Evolutionary conservation across 2,888 invertebrate species (phyloP).

Genomic region (Papilio gigon): DNA sequence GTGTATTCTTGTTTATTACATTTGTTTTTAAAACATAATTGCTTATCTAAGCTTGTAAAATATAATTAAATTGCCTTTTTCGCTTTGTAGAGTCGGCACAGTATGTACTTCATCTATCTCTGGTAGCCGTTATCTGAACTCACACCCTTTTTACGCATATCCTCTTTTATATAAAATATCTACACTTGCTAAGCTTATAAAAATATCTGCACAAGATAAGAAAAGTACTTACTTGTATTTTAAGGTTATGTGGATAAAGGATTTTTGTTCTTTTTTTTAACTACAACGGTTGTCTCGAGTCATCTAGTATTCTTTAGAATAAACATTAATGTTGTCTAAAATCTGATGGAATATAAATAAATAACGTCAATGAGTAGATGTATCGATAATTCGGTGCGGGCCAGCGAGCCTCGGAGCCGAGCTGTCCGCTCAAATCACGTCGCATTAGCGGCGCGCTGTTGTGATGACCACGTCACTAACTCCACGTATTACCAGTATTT

Average conservation of each 20-base stretch:
- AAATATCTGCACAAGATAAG: too few species aligned
- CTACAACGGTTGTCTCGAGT: background rate
- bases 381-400: slow-evolving; percentile 53
- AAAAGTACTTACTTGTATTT: background rate
- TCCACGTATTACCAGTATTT: slow-evolving; percentile 62
- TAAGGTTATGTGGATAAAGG: background rate
- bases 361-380: slow-evolving; percentile 47
- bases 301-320: background rate
- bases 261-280: background rate
- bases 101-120: too few species aligned
- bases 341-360: slow-evolving; percentile 33
- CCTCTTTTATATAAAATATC: too few species aligned
- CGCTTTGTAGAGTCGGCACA: too few species aligned
- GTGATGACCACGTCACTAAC: slow-evolving; percentile 68
- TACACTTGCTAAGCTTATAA: too few species aligned
- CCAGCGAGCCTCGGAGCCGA: slow-evolving; percentile 48
- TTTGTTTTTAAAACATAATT: background rate
- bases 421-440: slow-evolving; percentile 61
- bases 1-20: background rate
- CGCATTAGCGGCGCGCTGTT: slow-evolving; percentile 63
- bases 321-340: background rate
- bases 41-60: background rate
- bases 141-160: too few species aligned
- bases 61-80: too few species aligned
- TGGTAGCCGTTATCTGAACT: too few species aligned